These are phyloP conservation scores for Polyergus mexicanus DNA, from an alignment of 1,140 invertebrate species.

Conservation along the genomic window DNA sequence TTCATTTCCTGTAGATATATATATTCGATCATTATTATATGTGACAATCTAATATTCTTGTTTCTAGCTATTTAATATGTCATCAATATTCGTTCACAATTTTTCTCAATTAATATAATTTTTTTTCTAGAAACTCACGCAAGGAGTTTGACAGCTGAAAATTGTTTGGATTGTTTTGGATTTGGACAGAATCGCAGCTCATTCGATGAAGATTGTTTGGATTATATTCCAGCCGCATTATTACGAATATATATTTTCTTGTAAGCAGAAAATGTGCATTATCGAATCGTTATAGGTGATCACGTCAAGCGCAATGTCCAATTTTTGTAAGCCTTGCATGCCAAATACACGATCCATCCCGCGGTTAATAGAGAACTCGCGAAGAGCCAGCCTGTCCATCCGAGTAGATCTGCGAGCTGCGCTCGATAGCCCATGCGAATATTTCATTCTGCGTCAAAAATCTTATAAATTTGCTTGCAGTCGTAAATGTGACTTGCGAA, in stretches of 20 bases:
- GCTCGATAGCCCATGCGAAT: conserved; percentile 43
- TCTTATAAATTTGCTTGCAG: background rate
- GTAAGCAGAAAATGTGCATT: background rate
- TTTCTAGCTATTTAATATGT: background rate
- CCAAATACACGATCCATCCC: conserved; percentile 64
- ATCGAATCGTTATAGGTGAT: background rate
- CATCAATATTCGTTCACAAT: background rate
- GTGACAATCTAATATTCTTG: background rate
- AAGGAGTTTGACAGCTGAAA: no score
- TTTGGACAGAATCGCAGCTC: background rate
- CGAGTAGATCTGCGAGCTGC: conserved; percentile 23
- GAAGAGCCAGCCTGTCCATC: conserved; percentile 75
- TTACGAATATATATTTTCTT: background rate
- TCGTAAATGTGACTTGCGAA: background rate
- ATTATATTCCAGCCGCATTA: background rate
- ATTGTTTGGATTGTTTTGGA: no score
- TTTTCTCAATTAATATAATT: background rate
- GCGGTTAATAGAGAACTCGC: conserved; percentile 72
- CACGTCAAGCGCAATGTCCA: background rate
- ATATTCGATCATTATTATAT: background rate
- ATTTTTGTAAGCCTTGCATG: conserved; percentile 48
- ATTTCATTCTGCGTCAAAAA: background rate
- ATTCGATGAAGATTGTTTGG: background rate
- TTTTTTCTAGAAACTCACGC: background rate
- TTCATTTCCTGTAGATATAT: background rate